A percentile compares a stretch with the other conserved stretches of the same genome.
Evolutionary conservation across 2,797 vertebrate genomes (phyloP).

Genomic region (Podarcis siculus): DNA sequence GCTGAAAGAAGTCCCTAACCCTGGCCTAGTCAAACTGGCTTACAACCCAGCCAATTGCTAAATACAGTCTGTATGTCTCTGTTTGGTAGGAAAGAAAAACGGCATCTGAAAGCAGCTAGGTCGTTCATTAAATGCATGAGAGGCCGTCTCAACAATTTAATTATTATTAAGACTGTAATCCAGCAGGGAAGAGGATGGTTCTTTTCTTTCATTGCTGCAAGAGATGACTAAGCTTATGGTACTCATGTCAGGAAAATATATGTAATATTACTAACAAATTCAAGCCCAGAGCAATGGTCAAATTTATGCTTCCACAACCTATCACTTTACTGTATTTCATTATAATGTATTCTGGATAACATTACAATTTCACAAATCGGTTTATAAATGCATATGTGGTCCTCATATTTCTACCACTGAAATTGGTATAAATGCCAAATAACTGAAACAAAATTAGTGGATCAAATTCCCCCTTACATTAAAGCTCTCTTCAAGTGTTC

Average conservation of each 20-base stretch:
- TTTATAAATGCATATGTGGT: conserved; percentile 14
- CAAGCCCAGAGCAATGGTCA: conserved; percentile 36
- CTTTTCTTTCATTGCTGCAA: conserved; percentile 48
- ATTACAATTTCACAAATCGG: conserved; percentile 20
- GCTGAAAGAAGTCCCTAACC: no score
- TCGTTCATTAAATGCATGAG: conserved; percentile 48
- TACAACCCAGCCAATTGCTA: neutral
- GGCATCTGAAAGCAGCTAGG: conserved; percentile 9
- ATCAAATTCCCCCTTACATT: neutral
- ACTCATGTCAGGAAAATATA: conserved; percentile 62
- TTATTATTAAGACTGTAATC: conserved; percentile 39
- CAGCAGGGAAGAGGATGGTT: conserved; percentile 43
- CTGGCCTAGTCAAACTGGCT: no score
- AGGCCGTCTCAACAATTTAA: conserved; percentile 54
- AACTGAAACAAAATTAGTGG: neutral
- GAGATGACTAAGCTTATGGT: conserved; percentile 52
- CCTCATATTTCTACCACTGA: neutral
- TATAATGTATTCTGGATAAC: neutral
- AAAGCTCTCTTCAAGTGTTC: neutral
- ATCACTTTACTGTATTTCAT: conserved; percentile 24
- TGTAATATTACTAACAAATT: conserved; percentile 22
- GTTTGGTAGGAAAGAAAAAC: neutral
- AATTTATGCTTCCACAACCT: neutral
- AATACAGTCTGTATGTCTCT: neutral
- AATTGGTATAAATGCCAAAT: neutral